Base-by-base conservation (phyloP, 2,888 invertebrate genomes). In the Bombyx huttoni region DNA sequence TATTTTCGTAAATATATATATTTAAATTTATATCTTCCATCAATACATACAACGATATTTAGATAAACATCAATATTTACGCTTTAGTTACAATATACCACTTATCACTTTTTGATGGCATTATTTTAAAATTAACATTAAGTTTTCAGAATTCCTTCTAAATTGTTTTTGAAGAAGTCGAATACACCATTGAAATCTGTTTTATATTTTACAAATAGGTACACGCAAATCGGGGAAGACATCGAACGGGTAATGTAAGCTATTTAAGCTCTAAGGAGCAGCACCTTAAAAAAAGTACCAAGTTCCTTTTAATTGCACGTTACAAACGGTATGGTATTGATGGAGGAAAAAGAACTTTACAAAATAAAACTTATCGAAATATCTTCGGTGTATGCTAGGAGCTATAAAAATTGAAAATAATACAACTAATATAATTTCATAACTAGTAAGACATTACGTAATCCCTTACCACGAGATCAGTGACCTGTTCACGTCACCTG, bases 401-500 rank as follows among this genome's bases (percentile, higher is more conserved):
- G 75, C 85, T 88, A 87, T 85, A 86, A 86, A 88, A 87, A 86
- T 83, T 87, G 86, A 86, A 87, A 88, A 87, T 87, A 87, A 85
- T 88, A 87, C 82, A 86, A 82, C 85, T 87, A 88, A 84, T 85
- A 71, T 87, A 85, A 88, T 87, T 88, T 87, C 86, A 85, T 87
- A 82, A 84, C 82, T 84, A 87, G 83, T 84, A 82, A 84, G 86
- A 85, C 78, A 85, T 79, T 84, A 87, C 78, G 24, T 24, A 86
- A 86, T 88, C 87, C 87, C 84, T 86, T 88, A 88, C 81, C 85
- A 84, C 89, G 89, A 89, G 89, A 89, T 89, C 89, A 88, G 85
- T 78, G 81, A 85, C 87, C 67, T 69, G 66, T 64, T 73, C 73
- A 76, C 73, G 81, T 81, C 82, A 82, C 79, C 82, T 70, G 78